Evolutionary conservation across 2,113 vertebrate genomes (phyloP).

Genomic region (Dasypus novemcinctus): DNA sequence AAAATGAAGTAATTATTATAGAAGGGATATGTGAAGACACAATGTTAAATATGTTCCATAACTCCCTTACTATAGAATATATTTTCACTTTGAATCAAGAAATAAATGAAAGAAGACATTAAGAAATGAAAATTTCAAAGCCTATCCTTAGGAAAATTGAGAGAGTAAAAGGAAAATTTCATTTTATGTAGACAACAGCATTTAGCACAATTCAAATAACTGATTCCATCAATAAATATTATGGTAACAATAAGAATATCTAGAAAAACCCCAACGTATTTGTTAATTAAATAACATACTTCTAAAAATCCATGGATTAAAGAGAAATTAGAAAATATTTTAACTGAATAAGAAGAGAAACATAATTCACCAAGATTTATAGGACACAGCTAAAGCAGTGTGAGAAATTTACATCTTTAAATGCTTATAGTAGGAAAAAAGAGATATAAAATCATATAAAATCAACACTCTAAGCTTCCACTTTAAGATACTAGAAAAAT

Average conservation of each 20-base stretch:
- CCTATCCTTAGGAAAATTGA: not conserved
- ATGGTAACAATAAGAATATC: not conserved
- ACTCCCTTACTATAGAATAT: not conserved
- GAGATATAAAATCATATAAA: not conserved
- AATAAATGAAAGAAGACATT: not conserved
- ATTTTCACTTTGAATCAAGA: slow-evolving; percentile 6
- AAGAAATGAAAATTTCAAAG: slow-evolving; percentile 33
- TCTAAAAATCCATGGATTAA: slow-evolving; percentile 12
- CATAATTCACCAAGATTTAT: not conserved
- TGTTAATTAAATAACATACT: not conserved
- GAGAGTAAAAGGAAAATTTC: not conserved
- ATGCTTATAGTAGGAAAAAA: not conserved
- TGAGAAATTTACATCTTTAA: slow-evolving; percentile 12
- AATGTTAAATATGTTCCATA: not conserved
- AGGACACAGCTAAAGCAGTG: not conserved
- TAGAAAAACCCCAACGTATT: not conserved
- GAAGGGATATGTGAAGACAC: not conserved
- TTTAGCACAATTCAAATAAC: slow-evolving; percentile 1
- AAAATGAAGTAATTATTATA: not conserved
- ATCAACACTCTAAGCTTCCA: not conserved
- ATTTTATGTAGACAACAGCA: not conserved
- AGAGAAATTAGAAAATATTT: slow-evolving; percentile 35
- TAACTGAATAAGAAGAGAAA: not conserved
- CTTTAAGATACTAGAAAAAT: not conserved
- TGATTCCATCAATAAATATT: not conserved